Evolutionary conservation across 2,888 invertebrate genomes (phyloP), one percentile per base, ranked within the genome.

Genomic region (Cosmopolites sordidus): DNA sequence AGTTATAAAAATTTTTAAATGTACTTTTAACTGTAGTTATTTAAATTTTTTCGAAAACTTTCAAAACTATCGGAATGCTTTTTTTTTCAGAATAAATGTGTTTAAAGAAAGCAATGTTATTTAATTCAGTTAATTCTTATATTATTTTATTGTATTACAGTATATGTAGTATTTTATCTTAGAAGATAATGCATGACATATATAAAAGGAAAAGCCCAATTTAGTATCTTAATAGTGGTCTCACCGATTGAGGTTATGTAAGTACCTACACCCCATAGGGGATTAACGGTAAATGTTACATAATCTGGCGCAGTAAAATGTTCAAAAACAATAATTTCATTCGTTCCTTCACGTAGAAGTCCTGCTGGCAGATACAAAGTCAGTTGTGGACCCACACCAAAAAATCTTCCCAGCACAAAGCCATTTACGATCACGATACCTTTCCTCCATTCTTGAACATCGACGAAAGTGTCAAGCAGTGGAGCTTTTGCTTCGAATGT

Each of bases 381-480:
- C 54, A 85, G 78, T 72, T 91, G 89, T 0, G 94, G 94, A 0
- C 93, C 93, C 16, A 80, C 77, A 0, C 77, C 67, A 0, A 85
- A 84, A 72, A 92, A 91, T 42, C 93, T 79, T 0, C 93, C 93
- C 16, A 95, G 76, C 69, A 92, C 91, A 65, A 87, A 82, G 0
- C 88, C 89, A 69, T 95, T 95, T 1, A 94, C 74, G 71, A 89
- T 88, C 0, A 87, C 83, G 54, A 87, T 79, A 1, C 93, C 93
- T 78, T 92, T 93, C 50, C 81, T 83, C 94, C 93, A 95, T n/a
- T 82, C 83, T 41, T 78, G 76, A 60, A 89, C 82, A 65, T 89
- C 84, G n/a, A 93, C 65, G 68, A 83, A 93, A 0, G 91, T 92
- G 67, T 93, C 92, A 29, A 76, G 69, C 0, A 84, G 78, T 12